Percentiles rank a stretch among this genome's conserved stretches.
Conservation (phyloP, 2,888 invertebrate species). For the Plagiodera versicolora region DNA sequence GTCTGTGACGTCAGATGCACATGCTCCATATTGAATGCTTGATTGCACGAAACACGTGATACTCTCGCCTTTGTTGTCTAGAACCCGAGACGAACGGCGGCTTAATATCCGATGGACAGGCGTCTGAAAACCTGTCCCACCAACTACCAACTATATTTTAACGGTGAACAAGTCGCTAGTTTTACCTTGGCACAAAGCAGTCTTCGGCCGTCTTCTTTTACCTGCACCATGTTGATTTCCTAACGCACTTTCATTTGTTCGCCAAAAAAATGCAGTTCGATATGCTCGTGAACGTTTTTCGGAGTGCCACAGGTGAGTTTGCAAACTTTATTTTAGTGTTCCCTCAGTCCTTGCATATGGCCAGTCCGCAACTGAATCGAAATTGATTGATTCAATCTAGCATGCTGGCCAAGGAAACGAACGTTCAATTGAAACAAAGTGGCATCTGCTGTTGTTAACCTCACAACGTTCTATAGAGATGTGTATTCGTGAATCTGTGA, state of each 20-base stretch:
- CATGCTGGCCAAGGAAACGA: not conserved
- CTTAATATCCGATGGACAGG: not conserved
- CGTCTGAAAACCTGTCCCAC: not conserved
- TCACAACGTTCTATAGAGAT: not conserved
- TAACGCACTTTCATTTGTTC: slow-evolving; percentile 15
- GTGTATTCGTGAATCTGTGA: not conserved
- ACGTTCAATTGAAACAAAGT: not conserved
- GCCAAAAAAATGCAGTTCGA: slow-evolving; percentile 46
- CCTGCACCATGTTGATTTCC: slow-evolving; percentile 39
- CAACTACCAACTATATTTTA: slow-evolving; percentile 4
- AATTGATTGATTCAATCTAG: not conserved
- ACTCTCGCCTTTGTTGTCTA: not conserved
- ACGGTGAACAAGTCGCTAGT: slow-evolving; percentile 34
- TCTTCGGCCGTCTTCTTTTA: slow-evolving; percentile 32
- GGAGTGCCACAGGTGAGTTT: slow-evolving; percentile 44
- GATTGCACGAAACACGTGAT: too few species aligned
- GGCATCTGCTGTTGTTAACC: not conserved
- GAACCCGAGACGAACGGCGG: not conserved
- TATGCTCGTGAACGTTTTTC: slow-evolving; percentile 46
- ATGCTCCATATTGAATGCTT: too few species aligned
- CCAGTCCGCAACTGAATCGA: not conserved
- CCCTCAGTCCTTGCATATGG: not conserved
- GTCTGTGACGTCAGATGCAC: too few species aligned
- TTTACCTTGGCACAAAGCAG: slow-evolving; percentile 37
- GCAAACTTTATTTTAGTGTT: not conserved